Evolutionary conservation across 1,140 invertebrate genomes (phyloP).

Genomic region (Pseudobourletiella spinata): DNA sequence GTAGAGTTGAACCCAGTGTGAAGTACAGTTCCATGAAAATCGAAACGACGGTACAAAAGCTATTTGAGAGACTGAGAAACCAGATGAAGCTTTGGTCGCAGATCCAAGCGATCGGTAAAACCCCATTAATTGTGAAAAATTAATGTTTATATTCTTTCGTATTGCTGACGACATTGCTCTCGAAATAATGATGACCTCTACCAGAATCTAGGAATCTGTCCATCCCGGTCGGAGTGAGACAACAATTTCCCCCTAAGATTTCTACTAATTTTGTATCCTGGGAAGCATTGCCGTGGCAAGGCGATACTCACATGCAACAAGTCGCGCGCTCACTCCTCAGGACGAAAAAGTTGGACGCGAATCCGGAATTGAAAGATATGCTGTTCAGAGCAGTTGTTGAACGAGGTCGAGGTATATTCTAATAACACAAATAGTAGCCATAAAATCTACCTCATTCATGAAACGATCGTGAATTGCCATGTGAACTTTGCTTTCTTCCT

Average conservation of each 20-base stretch:
- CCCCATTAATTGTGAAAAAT: slow-evolving; percentile 27
- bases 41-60: slow-evolving; percentile 56
- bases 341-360: slow-evolving; percentile 46
- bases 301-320: slow-evolving; percentile 49
- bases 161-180: neutral
- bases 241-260: slow-evolving; percentile 45
- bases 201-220: slow-evolving; percentile 40
- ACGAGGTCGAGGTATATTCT: slow-evolving; percentile 50
- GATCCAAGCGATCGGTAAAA: slow-evolving; percentile 62
- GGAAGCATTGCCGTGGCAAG: slow-evolving; percentile 52
- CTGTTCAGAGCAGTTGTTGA: slow-evolving; percentile 45
- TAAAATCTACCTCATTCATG: slow-evolving; percentile 6
- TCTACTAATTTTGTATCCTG: slow-evolving; percentile 56
- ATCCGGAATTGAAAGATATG: slow-evolving; percentile 43
- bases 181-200: neutral
- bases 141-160: neutral
- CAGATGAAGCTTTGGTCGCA: slow-evolving; percentile 66
- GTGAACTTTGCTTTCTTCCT: neutral
- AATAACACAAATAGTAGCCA: neutral
- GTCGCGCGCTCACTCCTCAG: slow-evolving; percentile 42
- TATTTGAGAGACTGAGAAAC: slow-evolving; percentile 60
- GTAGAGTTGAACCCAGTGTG: neutral
- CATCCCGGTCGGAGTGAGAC: slow-evolving; percentile 37
- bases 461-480: too few species aligned
- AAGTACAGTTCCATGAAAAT: slow-evolving; percentile 45